Evolutionary conservation across 2,888 invertebrate species (phyloP), one percentile per base, ranked within the genome.

Genomic region (Rhagonycha fulva): DNA sequence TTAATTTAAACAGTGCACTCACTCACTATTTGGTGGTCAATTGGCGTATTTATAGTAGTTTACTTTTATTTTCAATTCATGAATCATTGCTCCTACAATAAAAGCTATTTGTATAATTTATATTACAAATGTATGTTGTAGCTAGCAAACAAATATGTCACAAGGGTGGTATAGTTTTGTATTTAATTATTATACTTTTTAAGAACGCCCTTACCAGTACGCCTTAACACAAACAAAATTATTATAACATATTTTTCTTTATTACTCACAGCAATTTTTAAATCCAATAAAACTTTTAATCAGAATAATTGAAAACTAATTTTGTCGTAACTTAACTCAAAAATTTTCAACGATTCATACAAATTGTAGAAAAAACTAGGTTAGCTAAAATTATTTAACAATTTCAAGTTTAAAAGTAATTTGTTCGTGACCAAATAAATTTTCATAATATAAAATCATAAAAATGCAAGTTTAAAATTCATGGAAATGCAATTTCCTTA

Each of bases 51-150:
- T 77, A 79, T 72, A 76, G 68, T 60, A 72, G 19, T 19, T 19
- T 77, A 72, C 72, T 75, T 77, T 77, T 77, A 78, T 80, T 80
- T 78, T 76, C 77, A 75, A 75, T 76, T 76, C 75, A 73, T 76
- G 79, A 81, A 80, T 80, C 80, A 78, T 81, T 81, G 80, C 80
- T 80, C 79, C 75, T 80, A 79, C 78, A 80, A 80, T 78, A 76
- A 77, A 77, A 77, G 70, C 74, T 70, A 67, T 70, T 75, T 77
- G 69, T 75, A 77, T 77, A 77, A 77, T 75, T 77, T 72, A 77
- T 75, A 67, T 69, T 72, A 68, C 71, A 74, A 75, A 75, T 75
- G 70, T 77, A 72, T 62, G 47, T 74, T 68, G 68, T 47, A 70
- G 60, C 72, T 32, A 47, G 19, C 68, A 72, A 63, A 72, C 70